phyloP scores from a whole-genome alignment of 2,113 vertebrate genomes.

The Amphilophus citrinellus region DNA sequence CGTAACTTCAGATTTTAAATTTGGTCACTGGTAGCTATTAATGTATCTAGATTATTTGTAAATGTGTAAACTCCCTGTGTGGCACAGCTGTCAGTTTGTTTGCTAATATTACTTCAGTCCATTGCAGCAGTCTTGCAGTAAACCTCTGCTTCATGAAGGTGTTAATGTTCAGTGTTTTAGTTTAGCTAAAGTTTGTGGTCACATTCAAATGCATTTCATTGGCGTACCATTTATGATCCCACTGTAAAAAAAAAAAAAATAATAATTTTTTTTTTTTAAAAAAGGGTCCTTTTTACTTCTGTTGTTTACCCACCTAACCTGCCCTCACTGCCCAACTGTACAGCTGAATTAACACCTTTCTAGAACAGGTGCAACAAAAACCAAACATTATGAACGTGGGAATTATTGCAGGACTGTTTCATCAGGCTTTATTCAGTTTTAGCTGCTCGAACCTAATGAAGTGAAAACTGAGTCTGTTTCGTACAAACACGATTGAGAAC shows the following conservation, averaged over 20 bases:
- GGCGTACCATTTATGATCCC: too few species aligned
- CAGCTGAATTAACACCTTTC: neutral
- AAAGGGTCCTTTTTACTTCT: neutral
- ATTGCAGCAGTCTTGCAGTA: neutral
- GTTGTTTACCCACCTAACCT: neutral
- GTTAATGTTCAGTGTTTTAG: neutral
- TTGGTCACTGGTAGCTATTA: neutral
- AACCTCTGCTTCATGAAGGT: neutral
- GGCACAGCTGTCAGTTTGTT: neutral
- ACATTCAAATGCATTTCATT: neutral
- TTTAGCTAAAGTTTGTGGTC: neutral
- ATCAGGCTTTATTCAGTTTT: neutral
- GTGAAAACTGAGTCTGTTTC: neutral
- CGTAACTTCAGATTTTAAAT: conserved; percentile 1
- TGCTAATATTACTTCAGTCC: neutral
- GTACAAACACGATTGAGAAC: neutral
- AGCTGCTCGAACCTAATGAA: neutral
- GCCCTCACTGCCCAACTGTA: neutral
- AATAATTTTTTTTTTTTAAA: neutral
- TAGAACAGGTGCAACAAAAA: neutral
- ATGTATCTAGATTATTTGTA: neutral
- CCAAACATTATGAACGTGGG: neutral
- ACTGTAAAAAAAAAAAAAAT: too few species aligned
- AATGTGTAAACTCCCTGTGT: neutral
- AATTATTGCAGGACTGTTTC: neutral